phyloP scores from a whole-genome alignment of 2,113 vertebrate genomes.

The Aphyosemion australe region DNA sequence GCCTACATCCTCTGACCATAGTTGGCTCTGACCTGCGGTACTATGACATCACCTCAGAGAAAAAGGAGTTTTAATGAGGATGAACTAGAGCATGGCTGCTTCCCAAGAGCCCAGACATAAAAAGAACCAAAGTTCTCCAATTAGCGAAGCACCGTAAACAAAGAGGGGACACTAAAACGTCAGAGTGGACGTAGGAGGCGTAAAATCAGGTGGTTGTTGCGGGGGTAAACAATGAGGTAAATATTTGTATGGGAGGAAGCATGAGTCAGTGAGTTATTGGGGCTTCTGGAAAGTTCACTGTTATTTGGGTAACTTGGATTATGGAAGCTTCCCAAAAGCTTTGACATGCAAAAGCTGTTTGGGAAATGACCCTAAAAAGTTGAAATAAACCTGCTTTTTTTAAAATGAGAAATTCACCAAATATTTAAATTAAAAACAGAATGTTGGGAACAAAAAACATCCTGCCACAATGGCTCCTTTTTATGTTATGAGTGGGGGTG shows the following conservation, averaged over 20 bases:
- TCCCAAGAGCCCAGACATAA: conserved; percentile 50
- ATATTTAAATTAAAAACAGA: too few species aligned
- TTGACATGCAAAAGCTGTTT: not conserved
- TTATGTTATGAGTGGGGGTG: too few species aligned
- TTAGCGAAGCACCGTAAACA: conserved; percentile 55
- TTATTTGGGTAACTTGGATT: not conserved
- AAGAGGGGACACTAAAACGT: conserved; percentile 16
- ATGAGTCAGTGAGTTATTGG: conserved; percentile 42
- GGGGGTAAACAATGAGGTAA: conserved; percentile 55
- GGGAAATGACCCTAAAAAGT: not conserved
- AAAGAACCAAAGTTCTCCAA: conserved; percentile 42
- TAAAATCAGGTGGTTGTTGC: conserved; percentile 19
- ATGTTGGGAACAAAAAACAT: too few species aligned
- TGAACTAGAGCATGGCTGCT: conserved; percentile 61
- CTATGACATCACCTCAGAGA: conserved; percentile 46
- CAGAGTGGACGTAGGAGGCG: conserved; percentile 27
- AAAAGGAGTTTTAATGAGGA: conserved; percentile 46
- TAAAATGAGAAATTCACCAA: too few species aligned
- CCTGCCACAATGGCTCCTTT: too few species aligned
- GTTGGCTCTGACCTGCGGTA: conserved; percentile 39
- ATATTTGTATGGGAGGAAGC: conserved; percentile 37
- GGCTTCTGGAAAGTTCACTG: not conserved
- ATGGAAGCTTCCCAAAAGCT: not conserved
- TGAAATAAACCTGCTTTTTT: too few species aligned
- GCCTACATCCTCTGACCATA: conserved; percentile 44